Conservation (phyloP, 2,797 vertebrate species). For the Epinephelus awoara region DNA sequence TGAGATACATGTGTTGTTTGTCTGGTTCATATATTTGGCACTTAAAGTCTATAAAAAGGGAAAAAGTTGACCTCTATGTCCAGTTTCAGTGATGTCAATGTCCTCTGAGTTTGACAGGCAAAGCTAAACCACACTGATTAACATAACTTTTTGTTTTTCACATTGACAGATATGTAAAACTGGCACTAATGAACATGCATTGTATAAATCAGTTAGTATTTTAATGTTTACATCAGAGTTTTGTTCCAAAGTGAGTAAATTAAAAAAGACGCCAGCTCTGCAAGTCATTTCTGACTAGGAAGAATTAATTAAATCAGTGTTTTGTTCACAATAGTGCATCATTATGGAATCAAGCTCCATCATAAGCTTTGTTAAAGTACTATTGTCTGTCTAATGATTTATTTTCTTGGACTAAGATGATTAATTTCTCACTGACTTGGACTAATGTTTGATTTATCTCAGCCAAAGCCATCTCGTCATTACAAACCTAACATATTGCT, state of each 20-base stretch:
- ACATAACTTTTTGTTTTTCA: neutral
- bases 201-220: neutral
- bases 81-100: conserved; percentile 15
- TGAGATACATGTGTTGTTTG: neutral
- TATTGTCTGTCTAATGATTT: conserved; percentile 2
- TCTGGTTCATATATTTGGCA: conserved; percentile 17
- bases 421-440: conserved; percentile 56
- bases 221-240: conserved; percentile 20
- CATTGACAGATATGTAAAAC: neutral
- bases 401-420: conserved; percentile 21
- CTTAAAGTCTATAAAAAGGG: neutral
- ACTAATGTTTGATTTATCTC: conserved; percentile 56
- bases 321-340: conserved; percentile 1
- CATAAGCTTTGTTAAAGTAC: neutral
- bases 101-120: neutral
- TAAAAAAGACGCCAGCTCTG: neutral
- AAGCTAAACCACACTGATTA: neutral
- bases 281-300: neutral
- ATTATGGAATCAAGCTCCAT: conserved; percentile 11
- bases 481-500: conserved; percentile 39
- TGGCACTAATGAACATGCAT: neutral
- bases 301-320: neutral
- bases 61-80: neutral
- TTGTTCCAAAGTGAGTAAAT: conserved; percentile 19
- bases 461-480: conserved; percentile 74